Conservation (phyloP, 2,797 vertebrate genomes). For the Masticophis lateralis region DNA sequence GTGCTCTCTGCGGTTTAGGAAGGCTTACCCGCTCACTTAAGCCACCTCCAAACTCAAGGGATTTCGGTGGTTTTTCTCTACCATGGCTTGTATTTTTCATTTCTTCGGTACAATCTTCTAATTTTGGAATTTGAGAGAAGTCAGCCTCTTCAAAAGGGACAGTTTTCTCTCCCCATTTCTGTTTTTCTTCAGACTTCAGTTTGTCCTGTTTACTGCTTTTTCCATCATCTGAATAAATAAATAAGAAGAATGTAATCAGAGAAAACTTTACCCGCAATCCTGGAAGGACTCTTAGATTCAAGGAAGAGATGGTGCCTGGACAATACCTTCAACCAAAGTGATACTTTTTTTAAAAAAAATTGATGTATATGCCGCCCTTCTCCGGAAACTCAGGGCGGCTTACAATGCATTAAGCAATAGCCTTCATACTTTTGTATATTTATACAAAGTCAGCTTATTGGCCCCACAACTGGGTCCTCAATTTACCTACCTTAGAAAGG, state of each 20-base stretch:
- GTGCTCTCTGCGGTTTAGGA: background rate
- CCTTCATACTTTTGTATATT: too few species aligned
- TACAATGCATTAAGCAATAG: too few species aligned
- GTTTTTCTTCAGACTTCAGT: background rate
- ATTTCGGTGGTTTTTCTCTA: background rate
- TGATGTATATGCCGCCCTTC: too few species aligned
- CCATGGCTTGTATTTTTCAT: background rate
- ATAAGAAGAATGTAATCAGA: background rate
- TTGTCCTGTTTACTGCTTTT: background rate
- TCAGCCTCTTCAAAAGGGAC: background rate
- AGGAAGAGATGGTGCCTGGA: background rate
- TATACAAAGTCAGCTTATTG: too few species aligned
- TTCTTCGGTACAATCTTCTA: background rate
- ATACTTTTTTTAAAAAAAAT: background rate
- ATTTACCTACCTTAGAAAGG: too few species aligned
- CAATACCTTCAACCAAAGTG: background rate
- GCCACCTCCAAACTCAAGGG: background rate
- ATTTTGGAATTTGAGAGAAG: background rate
- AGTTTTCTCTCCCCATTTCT: background rate
- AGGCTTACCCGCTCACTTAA: background rate
- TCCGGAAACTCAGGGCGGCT: too few species aligned
- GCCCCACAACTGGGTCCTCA: too few species aligned
- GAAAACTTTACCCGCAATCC: background rate
- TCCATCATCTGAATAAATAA: background rate
- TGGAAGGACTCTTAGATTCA: background rate